Conservation (phyloP, 2,797 vertebrate genomes). For the Falco peregrinus region DNA sequence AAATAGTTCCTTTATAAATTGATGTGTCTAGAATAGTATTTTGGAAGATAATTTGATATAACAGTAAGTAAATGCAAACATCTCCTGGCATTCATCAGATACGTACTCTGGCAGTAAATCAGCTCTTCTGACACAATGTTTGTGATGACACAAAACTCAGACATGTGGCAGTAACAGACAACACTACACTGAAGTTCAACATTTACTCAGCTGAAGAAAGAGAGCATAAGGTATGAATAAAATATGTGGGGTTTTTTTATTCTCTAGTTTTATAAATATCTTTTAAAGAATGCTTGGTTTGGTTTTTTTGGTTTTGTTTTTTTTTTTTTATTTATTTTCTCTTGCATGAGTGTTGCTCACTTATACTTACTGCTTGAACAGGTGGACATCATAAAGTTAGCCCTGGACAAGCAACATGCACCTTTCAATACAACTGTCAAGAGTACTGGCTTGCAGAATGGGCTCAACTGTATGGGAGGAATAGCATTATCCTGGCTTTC, state of each 20-base stretch:
- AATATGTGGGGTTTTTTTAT: not conserved
- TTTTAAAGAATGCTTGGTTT: not conserved
- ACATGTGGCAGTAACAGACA: not conserved
- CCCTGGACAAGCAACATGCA: not conserved
- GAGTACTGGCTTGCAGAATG: not conserved
- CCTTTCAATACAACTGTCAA: not conserved
- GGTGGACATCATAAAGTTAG: not conserved
- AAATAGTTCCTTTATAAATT: not conserved
- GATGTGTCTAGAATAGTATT: not conserved
- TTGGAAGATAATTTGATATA: not conserved
- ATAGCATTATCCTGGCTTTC: not conserved
- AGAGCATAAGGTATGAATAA: not conserved
- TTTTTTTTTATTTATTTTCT: not conserved
- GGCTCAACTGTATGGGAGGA: not conserved
- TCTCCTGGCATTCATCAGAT: not conserved
- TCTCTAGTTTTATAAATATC: not conserved
- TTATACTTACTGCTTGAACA: not conserved
- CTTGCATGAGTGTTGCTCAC: not conserved
- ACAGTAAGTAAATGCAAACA: not conserved
- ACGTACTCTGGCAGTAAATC: not conserved
- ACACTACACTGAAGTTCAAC: not conserved
- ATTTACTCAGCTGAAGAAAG: not conserved
- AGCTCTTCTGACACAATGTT: not conserved
- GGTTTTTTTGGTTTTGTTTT: not conserved
- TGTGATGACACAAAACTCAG: conserved; percentile 3